These are phyloP conservation scores for Macrostomum lignano DNA, from an alignment of 1,140 invertebrate genomes.

Conservation along the genomic window DNA sequence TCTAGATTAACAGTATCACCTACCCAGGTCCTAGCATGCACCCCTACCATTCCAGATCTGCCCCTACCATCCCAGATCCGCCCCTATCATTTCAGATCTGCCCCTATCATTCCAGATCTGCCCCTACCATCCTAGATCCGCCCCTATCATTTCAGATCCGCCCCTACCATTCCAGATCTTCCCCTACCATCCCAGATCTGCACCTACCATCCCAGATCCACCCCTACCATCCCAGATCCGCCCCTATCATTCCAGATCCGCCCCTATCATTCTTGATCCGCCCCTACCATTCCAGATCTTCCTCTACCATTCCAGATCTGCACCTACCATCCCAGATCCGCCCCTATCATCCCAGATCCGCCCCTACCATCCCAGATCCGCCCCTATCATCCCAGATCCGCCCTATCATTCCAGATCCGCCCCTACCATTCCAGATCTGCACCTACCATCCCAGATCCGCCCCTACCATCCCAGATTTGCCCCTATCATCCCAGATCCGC, in stretches of 20 bases:
- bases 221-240: constrained; percentile 35
- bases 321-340: constrained; percentile 45
- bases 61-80: constrained; percentile 46
- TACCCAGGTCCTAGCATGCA: not conserved
- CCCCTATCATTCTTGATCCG: constrained; percentile 35
- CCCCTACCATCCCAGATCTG: constrained; percentile 35
- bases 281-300: constrained; percentile 45
- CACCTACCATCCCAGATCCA: constrained; percentile 45
- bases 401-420: too few species aligned
- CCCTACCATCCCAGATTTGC: constrained; percentile 43
- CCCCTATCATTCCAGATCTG: constrained; percentile 46
- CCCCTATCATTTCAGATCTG: constrained; percentile 35
- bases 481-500: constrained; percentile 35
- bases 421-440: constrained; percentile 43
- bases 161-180: constrained; percentile 45
- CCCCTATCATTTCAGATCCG: too few species aligned
- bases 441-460: constrained; percentile 35
- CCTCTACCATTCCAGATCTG: constrained; percentile 35
- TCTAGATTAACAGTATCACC: not conserved
- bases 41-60: constrained; percentile 45
- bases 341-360: constrained; percentile 35
- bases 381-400: constrained; percentile 40
- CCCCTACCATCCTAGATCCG: constrained; percentile 40
- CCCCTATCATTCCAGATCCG: constrained; percentile 46
- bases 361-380: constrained; percentile 45